Conservation (phyloP, 2,113 vertebrate genomes). For the Syngnathus floridae region DNA sequence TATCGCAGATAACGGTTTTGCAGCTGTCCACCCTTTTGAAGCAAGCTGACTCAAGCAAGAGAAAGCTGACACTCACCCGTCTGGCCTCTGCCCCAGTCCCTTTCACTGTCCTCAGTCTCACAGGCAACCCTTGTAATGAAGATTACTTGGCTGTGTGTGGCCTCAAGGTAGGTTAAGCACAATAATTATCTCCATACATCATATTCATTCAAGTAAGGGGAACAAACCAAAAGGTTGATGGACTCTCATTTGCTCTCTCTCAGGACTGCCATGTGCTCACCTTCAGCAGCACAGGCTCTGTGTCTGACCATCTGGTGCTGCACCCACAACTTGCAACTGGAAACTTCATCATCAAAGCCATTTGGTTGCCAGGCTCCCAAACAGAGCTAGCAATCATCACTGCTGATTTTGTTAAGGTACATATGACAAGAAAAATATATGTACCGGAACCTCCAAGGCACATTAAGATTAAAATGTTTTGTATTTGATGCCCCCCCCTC, state of each 20-base stretch:
- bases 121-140: conserved; percentile 98
- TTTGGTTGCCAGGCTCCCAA: conserved; percentile 96
- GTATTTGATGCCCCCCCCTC: conserved; percentile 2
- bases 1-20: conserved; percentile 87
- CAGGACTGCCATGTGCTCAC: conserved; percentile 97
- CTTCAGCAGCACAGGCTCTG: conserved; percentile 94
- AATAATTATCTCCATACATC: neutral
- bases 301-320: conserved; percentile 93
- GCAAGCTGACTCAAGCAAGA: conserved; percentile 96
- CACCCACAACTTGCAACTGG: conserved; percentile 95
- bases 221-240: conserved; percentile 1
- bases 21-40: conserved; percentile 94
- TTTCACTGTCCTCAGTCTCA: conserved; percentile 93
- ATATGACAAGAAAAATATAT: neutral
- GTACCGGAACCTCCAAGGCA: too few relatives aligned
- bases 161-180: conserved; percentile 77
- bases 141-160: conserved; percentile 96
- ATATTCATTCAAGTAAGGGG: neutral
- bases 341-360: conserved; percentile 98
- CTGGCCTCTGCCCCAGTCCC: conserved; percentile 92
- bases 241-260: neutral
- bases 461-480: neutral
- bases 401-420: conserved; percentile 96
- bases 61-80: conserved; percentile 92
- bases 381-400: conserved; percentile 96